Percentiles rank a stretch among this genome's conserved stretches.
Evolutionary conservation across 2,797 vertebrate species (phyloP).

Genomic region (Gambusia yucatana): DNA sequence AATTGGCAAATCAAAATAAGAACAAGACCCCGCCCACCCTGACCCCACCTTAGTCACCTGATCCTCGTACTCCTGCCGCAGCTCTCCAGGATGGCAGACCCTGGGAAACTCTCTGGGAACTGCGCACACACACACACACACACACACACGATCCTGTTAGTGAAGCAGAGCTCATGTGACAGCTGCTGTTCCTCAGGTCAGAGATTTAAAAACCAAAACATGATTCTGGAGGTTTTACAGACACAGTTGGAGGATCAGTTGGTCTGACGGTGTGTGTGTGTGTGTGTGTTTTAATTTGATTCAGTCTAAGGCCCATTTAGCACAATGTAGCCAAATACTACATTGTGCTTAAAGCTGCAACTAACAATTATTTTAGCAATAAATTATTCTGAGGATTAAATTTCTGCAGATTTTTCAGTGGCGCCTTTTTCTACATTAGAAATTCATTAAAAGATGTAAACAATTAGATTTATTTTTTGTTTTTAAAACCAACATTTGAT

Average conservation of each 20-base stretch:
- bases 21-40: neutral
- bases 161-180: neutral
- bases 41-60: conserved; percentile 76
- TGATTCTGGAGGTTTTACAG: neutral
- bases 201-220: neutral
- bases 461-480: no score
- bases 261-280: no score
- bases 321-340: no score
- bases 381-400: no score
- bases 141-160: neutral
- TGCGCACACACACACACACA: conserved; percentile 10
- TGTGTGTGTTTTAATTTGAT: no score
- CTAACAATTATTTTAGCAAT: no score
- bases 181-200: neutral
- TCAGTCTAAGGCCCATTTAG: no score
- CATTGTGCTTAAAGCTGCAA: no score
- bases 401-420: no score
- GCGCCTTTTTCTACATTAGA: no score
- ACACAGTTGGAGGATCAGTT: neutral
- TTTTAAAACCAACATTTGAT: no score
- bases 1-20: neutral
- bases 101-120: conserved; percentile 48
- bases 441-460: no score
- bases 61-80: conserved; percentile 81
- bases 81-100: conserved; percentile 78